Evolutionary conservation across 2,888 invertebrate species (phyloP).

Genomic region (Philereme vetulata): DNA sequence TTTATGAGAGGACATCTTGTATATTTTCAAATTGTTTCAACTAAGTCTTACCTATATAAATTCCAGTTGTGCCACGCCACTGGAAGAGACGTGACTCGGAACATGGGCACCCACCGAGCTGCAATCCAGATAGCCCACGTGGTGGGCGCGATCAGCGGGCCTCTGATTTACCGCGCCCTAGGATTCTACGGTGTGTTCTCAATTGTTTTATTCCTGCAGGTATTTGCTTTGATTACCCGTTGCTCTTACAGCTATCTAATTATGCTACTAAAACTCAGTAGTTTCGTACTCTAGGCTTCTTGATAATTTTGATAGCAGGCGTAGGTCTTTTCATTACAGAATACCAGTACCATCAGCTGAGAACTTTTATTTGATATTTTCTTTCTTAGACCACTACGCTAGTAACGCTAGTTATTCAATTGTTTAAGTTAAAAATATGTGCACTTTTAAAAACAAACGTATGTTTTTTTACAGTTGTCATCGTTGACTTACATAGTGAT

Average conservation of each 20-base stretch:
- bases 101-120: constrained; percentile 84
- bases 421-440: background rate
- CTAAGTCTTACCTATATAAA: background rate
- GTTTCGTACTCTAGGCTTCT: background rate
- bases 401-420: no score
- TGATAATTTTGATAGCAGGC: no score
- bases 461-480: constrained; percentile 63
- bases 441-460: background rate
- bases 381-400: no score
- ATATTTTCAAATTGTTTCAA: background rate
- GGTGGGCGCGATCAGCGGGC: constrained; percentile 88
- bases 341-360: no score
- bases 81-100: constrained; percentile 79
- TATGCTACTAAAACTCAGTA: background rate
- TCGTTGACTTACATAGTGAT: constrained; percentile 85
- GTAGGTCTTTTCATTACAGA: no score
- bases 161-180: constrained; percentile 87
- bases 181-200: constrained; percentile 90
- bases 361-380: no score
- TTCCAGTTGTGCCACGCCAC: constrained; percentile 76
- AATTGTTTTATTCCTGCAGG: constrained; percentile 81
- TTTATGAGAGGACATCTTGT: background rate
- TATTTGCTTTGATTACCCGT: constrained; percentile 57
- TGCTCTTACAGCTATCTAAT: constrained; percentile 9
- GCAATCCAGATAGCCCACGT: constrained; percentile 77